These are phyloP conservation scores for Mythimna vitellina DNA, from an alignment of 2,888 invertebrate genomes.

Conservation along the genomic window DNA sequence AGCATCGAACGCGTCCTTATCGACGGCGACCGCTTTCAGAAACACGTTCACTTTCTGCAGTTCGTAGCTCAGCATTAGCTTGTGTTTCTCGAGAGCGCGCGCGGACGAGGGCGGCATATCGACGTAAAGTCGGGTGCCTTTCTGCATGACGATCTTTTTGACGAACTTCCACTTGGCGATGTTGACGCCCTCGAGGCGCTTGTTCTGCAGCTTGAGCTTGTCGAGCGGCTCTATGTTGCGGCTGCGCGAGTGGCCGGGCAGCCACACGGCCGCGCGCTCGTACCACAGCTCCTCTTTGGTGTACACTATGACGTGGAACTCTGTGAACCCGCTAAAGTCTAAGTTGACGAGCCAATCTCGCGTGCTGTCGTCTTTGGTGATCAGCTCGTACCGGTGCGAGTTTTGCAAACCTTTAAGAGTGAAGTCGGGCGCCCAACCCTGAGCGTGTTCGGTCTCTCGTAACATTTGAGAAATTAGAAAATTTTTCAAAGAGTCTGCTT, in stretches of 20 bases:
- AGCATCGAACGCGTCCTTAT: conserved; percentile 82
- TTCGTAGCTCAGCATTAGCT: conserved; percentile 84
- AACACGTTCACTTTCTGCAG: conserved; percentile 84
- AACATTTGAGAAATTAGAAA: conserved; percentile 79
- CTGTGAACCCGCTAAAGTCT: conserved; percentile 76
- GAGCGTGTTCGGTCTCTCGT: conserved; percentile 67
- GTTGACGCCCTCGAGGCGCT: conserved; percentile 73
- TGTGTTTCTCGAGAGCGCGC: conserved; percentile 78
- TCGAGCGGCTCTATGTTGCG: conserved; percentile 78
- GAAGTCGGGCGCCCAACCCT: conserved; percentile 81
- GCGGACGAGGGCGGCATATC: conserved; percentile 86
- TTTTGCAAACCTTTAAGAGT: conserved; percentile 81
- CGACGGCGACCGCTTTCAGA: conserved; percentile 82
- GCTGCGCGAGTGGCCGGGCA: conserved; percentile 82
- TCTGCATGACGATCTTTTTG: conserved; percentile 79
- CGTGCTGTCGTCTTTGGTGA: conserved; percentile 76
- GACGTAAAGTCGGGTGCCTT: conserved; percentile 84
- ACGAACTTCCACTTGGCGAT: conserved; percentile 85
- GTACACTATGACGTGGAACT: conserved; percentile 81
- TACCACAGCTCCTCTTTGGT: conserved; percentile 85
- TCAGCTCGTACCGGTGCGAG: conserved; percentile 77
- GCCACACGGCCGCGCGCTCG: conserved; percentile 85
- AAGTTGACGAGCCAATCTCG: conserved; percentile 80
- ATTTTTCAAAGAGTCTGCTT: conserved; percentile 76
- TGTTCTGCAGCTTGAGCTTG: conserved; percentile 84